A percentile compares a stretch with the other conserved stretches of the same genome.
Conservation (phyloP, 2,888 invertebrate genomes). For the Andrena dorsata region DNA sequence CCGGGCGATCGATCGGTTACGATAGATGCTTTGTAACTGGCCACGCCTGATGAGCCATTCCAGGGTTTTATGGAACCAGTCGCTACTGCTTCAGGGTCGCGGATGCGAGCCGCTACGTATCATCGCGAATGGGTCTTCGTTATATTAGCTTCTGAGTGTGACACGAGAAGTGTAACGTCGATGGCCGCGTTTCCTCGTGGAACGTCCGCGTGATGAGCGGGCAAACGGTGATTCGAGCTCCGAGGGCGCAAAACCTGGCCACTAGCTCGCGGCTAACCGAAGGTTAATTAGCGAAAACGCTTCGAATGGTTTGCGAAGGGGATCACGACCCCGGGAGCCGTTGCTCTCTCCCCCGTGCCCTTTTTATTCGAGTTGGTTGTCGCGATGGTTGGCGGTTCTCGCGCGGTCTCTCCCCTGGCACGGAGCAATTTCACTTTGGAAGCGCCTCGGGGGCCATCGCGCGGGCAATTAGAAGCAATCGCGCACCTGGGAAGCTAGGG, state of each 20-base stretch:
- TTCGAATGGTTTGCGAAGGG: slow-evolving; percentile 56
- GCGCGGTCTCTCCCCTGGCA: slow-evolving; percentile 27
- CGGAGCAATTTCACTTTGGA: slow-evolving; percentile 73
- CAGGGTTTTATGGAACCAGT: not conserved
- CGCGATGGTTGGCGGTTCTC: slow-evolving; percentile 5
- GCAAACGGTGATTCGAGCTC: not conserved
- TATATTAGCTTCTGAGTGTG: too few species aligned
- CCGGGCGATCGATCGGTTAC: not conserved
- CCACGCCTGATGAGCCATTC: not conserved
- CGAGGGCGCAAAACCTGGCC: slow-evolving; percentile 24
- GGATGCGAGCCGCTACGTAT: not conserved
- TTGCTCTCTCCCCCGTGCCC: slow-evolving; percentile 25
- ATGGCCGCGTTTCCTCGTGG: too few species aligned
- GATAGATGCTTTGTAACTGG: slow-evolving; percentile 2
- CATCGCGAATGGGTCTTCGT: too few species aligned
- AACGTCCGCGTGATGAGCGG: too few species aligned
- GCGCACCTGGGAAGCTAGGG: slow-evolving; percentile 71
- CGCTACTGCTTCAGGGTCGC: not conserved
- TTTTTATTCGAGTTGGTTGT: slow-evolving; percentile 56
- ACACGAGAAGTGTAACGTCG: not conserved
- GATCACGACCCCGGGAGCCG: slow-evolving; percentile 44
- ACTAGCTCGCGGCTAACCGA: slow-evolving; percentile 37
- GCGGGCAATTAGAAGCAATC: slow-evolving; percentile 78
- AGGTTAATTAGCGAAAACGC: slow-evolving; percentile 74
- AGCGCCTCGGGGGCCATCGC: slow-evolving; percentile 59